Evolutionary conservation across 2,888 invertebrate species (phyloP), one percentile per base, ranked within the genome.

Genomic region (Phasia obesa): DNA sequence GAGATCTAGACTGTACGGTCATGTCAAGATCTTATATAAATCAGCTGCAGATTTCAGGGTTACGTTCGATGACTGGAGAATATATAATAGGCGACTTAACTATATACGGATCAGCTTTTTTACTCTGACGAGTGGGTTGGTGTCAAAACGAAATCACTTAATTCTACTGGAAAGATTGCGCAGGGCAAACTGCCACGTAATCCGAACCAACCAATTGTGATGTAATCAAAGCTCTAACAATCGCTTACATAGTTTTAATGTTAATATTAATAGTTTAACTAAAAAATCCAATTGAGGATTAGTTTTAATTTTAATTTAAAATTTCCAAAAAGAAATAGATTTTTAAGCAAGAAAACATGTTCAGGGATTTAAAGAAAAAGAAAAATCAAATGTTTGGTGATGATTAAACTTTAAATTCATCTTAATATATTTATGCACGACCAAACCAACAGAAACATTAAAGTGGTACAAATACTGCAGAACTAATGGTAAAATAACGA

Each of bases 301-400:
- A 67, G 57, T 60, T 53, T 49, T 35, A 60, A 53, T 44, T 53
- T 27, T 53, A 69, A 76, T 42, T 60, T 27, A 57, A 60, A 51
- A 60, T 19, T 59, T 55, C 21, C 51, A 53, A 19, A 27, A 31
- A 19, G 19, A 47, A 5, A 31, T 59, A 11, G 31, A 57, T 6
- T 11, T 59, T 38, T 15, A 17, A 60, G 15, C 23, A 2, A 47
- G 4, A 2, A 44, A 13, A 38, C 27, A 27, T 6, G 6, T 5
- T 27, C 3, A n/a, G 5, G 9, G 19, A 23, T 60, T 17, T 2
- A 15, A 23, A 17, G 13, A 31, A 47, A 21, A 71, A 25, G 25
- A n/a, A n/a, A n/a, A n/a, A n/a, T n/a, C n/a, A n/a, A n/a, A n/a
- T n/a, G n/a, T n/a, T 38, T 71, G 51, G 60, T 60, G 60, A 71